phyloP scores from a whole-genome alignment of 2,113 vertebrate genomes.

The Zapus hudsonius region DNA sequence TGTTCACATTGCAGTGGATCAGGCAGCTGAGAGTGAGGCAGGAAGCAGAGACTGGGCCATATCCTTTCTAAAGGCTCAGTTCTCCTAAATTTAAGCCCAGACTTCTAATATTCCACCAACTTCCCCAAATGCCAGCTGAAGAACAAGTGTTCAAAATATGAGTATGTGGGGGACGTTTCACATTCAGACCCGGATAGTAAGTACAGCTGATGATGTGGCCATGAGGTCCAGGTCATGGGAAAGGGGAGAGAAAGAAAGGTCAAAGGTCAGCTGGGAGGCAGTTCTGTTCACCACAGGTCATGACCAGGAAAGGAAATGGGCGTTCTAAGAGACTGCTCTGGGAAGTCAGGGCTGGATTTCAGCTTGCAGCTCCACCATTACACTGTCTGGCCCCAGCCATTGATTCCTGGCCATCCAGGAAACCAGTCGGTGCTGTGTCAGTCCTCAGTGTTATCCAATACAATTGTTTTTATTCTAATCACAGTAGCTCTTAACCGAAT shows the following conservation, averaged over 20 bases:
- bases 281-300: not conserved
- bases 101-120: not conserved
- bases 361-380: not conserved
- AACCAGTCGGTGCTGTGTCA: constrained; percentile 15
- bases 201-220: not conserved
- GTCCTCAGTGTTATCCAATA: constrained; percentile 34
- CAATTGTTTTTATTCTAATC: constrained; percentile 51
- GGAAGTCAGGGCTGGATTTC: not conserved
- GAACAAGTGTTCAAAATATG: not conserved
- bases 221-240: too few species aligned
- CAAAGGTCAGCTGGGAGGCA: not conserved
- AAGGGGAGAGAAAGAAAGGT: not conserved
- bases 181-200: not conserved
- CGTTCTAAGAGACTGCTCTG: not conserved
- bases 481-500: constrained; percentile 44
- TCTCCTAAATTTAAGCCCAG: not conserved
- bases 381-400: not conserved
- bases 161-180: not conserved
- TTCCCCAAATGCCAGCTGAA: not conserved
- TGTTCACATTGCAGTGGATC: not conserved
- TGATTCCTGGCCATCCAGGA: constrained; percentile 43
- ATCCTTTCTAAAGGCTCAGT: not conserved
- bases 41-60: not conserved
- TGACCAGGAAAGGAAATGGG: not conserved
- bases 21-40: not conserved